A percentile compares a stretch with the other conserved stretches of the same genome.
Evolutionary conservation across 2,113 vertebrate species (phyloP).

Genomic region (Syngnathus floridae): DNA sequence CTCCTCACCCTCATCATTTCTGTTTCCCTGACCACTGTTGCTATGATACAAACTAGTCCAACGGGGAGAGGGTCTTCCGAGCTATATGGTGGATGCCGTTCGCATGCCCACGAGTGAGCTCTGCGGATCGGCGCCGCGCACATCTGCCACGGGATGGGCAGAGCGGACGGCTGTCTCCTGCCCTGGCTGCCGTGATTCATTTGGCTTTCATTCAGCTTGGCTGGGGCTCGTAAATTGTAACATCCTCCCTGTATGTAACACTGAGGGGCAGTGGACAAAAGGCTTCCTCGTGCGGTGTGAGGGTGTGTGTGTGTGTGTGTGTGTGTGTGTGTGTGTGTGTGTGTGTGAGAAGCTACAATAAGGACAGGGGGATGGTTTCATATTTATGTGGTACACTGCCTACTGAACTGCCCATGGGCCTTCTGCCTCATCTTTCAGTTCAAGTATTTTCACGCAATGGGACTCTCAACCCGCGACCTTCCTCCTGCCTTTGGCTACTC

Average conservation of each 20-base stretch:
- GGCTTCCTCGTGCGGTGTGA: not conserved
- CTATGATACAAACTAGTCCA: conserved; percentile 71
- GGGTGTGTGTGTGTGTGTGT: not conserved
- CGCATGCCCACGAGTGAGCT: conserved; percentile 48
- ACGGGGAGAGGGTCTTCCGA: conserved; percentile 63
- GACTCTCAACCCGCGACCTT: conserved; percentile 51
- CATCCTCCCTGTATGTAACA: conserved; percentile 22
- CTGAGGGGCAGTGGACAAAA: conserved; percentile 22
- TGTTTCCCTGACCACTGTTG: conserved; percentile 74
- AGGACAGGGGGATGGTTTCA: conserved; percentile 33
- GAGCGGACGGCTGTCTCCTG: conserved; percentile 33
- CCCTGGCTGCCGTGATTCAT: conserved; percentile 20
- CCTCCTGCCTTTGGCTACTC: conserved; percentile 48
- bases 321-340: conserved; percentile 25
- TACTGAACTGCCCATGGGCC: conserved; percentile 55
- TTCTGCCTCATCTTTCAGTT: conserved; percentile 54
- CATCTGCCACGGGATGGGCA: conserved; percentile 42
- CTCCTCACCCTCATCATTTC: conserved; percentile 65
- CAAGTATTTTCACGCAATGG: conserved; percentile 50
- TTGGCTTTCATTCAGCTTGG: conserved; percentile 44
- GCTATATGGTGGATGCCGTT: conserved; percentile 57
- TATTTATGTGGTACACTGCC: conserved; percentile 42
- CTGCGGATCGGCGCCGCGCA: conserved; percentile 30
- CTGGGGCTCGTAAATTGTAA: conserved; percentile 41
- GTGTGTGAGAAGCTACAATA: conserved; percentile 30